phyloP scores from a whole-genome alignment of 1,140 invertebrate species.

The Agrypnia vestita region DNA sequence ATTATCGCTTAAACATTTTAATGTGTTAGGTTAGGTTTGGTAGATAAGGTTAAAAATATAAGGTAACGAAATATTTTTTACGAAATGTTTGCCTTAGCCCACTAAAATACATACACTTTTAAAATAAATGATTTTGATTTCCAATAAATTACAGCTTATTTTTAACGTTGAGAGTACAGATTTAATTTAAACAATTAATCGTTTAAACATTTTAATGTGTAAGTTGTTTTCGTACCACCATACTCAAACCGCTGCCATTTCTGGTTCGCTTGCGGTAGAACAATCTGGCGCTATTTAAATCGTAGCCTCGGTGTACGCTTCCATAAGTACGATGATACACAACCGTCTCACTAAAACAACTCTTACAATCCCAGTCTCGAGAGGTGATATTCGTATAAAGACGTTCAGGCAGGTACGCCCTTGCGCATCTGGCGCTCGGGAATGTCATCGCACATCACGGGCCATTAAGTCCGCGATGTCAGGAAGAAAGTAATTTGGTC shows the following conservation, averaged over 20 bases:
- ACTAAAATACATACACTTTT: no score
- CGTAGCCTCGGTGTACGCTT: background rate
- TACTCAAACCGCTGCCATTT: constrained; percentile 10
- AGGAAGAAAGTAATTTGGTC: constrained; percentile 11
- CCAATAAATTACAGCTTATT: no score
- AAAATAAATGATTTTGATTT: no score
- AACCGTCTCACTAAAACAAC: background rate
- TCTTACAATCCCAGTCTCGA: background rate
- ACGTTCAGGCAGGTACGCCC: background rate
- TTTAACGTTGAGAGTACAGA: no score
- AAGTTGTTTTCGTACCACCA: background rate
- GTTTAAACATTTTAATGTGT: background rate
- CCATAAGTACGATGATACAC: background rate
- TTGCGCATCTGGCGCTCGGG: background rate
- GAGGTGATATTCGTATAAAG: background rate
- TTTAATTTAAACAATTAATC: no score
- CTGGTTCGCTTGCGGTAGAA: constrained; percentile 39
- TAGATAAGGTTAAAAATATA: no score
- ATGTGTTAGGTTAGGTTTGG: no score
- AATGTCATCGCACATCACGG: constrained; percentile 44
- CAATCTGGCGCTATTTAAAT: constrained; percentile 45
- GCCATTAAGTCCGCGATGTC: constrained; percentile 34
- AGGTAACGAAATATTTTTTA: no score
- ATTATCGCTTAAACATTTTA: no score
- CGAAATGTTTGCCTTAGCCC: no score